These are phyloP conservation scores for Silurus lanzhouensis DNA, from an alignment of 2,797 vertebrate species.

Conservation along the genomic window DNA sequence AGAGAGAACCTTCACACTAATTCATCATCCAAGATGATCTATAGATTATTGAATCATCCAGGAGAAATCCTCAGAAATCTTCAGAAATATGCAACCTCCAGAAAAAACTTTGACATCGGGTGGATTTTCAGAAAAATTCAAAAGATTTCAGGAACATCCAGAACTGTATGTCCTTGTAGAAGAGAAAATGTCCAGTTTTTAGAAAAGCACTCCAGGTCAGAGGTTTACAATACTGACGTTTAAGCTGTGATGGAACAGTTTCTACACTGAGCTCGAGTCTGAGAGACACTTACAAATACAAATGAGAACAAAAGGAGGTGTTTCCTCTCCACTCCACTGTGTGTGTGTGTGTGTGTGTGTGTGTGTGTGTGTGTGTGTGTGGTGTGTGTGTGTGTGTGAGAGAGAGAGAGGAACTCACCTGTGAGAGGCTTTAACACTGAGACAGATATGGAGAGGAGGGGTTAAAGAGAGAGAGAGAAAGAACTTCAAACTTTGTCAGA, in stretches of 20 bases:
- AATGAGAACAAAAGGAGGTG: slow-evolving; percentile 15
- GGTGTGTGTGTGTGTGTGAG: too few relatives aligned
- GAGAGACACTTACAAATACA: background rate
- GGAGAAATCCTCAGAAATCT: background rate
- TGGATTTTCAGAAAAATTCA: background rate
- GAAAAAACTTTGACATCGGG: background rate
- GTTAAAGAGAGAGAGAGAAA: background rate
- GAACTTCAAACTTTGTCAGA: background rate
- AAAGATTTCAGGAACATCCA: slow-evolving; percentile 6
- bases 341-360: slow-evolving; percentile 8
- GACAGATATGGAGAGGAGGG: background rate
- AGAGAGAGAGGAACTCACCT: background rate
- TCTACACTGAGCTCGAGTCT: background rate
- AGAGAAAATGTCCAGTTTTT: background rate
- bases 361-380: background rate
- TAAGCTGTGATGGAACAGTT: background rate
- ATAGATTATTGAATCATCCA: background rate
- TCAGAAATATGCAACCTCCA: background rate
- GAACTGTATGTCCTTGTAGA: background rate
- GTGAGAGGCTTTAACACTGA: background rate
- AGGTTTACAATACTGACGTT: background rate
- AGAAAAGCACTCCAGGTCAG: background rate
- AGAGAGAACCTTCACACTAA: background rate
- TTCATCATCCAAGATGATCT: background rate
- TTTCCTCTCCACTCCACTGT: background rate